Percentiles rank a stretch among this genome's conserved stretches.
phyloP scores from a whole-genome alignment of 2,888 invertebrate genomes.

The Morpho achilles region DNA sequence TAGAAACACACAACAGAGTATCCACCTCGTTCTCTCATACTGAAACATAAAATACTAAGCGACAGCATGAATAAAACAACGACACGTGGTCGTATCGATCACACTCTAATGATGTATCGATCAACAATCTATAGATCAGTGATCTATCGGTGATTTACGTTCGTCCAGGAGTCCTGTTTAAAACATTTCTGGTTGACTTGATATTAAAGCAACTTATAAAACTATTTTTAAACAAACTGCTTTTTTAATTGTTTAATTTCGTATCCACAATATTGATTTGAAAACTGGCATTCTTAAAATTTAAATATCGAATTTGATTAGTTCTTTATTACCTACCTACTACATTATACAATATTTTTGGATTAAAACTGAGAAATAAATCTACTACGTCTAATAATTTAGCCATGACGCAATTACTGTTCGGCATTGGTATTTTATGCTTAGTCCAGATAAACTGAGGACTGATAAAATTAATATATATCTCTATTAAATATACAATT shows the following conservation, averaged over 20 bases:
- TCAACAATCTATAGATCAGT: constrained; percentile 35
- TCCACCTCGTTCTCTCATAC: constrained; percentile 12
- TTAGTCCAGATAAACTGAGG: not conserved
- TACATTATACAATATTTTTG: too few relatives aligned
- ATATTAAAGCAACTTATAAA: constrained; percentile 3
- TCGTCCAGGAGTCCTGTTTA: constrained; percentile 31
- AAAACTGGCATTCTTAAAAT: too few relatives aligned
- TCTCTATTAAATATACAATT: too few relatives aligned
- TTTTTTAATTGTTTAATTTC: too few relatives aligned
- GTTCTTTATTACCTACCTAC: too few relatives aligned
- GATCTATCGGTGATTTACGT: constrained; percentile 32
- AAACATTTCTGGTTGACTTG: constrained; percentile 19
- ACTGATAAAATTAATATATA: not conserved
- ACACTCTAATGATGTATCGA: constrained; percentile 37
- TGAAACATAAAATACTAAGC: constrained; percentile 17
- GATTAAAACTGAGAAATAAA: too few relatives aligned
- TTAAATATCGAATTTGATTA: too few relatives aligned
- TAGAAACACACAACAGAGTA: not conserved
- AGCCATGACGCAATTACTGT: too few relatives aligned
- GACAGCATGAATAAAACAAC: constrained; percentile 32
- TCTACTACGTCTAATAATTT: too few relatives aligned
- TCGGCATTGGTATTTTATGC: not conserved
- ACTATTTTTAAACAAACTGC: too few relatives aligned
- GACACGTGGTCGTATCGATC: constrained; percentile 31
- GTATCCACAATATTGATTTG: too few relatives aligned